Evolutionary conservation across 2,797 vertebrate species (phyloP), one percentile per base, ranked within the genome.

Genomic region (Notoglanidium macrostoma): DNA sequence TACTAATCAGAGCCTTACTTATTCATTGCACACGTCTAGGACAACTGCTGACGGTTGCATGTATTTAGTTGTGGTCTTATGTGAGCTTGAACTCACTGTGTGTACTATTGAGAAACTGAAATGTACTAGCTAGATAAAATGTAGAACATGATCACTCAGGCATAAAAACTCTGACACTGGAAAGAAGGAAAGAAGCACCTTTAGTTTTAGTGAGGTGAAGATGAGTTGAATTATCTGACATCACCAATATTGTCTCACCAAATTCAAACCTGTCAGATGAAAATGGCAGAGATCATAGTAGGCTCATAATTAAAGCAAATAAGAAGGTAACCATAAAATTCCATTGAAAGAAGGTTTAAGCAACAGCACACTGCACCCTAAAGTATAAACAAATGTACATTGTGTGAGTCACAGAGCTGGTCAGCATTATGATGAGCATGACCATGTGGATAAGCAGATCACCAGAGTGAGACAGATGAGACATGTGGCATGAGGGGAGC

Each of bases 301-400:
- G 12, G 14, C 44, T 49, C 49, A 54, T 29, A 29, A 5, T n/a
- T 59, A 59, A 2, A 14, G 32, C 0, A 2, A 40, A 79, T 79
- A 23, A 59, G 11, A 59, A 51, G 35, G 1, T 17, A n/a, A 40
- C 57, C 51, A 32, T 4, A 32, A 29, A 40, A 40, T 79, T 6
- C 40, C 2, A 12, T 1, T 44, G 21, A 29, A 55, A 61, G 8
- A 40, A 87, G 89, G 90, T 92, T 94, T 92, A 91, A 94, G 92
- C 82, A 92, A 90, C 89, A 84, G 89, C 91, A 92, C 92, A 92
- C 92, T 86, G 89, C 85, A 90, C 80, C 88, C 92, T 91, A 90
- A 90, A 92, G 89, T 91, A 90, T 82, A 90, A 82, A 87, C 21
- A 77, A 86, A 93, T 93, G 92, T 89, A 88, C 91, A 92, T 91